Evolutionary conservation across 2,113 vertebrate species (phyloP).

Genomic region (Heptranchias perlo): DNA sequence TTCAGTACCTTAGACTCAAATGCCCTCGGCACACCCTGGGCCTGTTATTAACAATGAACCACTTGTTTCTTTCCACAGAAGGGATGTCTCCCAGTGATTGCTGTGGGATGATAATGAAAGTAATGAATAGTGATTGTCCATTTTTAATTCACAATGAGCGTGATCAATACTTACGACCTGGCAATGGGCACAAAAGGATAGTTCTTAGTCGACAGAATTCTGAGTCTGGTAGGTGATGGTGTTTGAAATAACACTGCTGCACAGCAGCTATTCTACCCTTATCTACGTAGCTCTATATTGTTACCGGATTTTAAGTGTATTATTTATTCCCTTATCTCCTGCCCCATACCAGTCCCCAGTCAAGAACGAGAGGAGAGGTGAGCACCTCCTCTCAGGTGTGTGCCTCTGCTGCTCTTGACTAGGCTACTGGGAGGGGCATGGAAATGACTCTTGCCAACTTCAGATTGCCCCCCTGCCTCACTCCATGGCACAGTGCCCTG

Average conservation of each 20-base stretch:
- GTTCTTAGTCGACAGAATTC: background rate
- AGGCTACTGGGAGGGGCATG: background rate
- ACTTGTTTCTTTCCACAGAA: background rate
- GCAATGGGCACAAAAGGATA: background rate
- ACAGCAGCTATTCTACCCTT: fast-evolving
- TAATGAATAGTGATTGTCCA: background rate
- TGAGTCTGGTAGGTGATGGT: background rate
- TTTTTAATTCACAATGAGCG: constrained; percentile 11
- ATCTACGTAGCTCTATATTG: background rate
- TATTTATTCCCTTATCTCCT: background rate
- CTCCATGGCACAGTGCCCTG: too few relatives aligned
- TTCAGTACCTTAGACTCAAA: background rate
- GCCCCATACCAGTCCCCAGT: background rate
- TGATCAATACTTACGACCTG: background rate
- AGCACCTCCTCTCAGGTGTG: background rate
- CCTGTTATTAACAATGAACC: background rate
- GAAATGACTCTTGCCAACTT: background rate
- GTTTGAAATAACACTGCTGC: background rate
- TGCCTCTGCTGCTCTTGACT: background rate
- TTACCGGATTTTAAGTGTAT: background rate
- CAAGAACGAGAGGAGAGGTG: background rate
- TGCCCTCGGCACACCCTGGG: background rate
- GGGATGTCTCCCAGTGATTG: background rate
- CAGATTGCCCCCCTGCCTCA: background rate
- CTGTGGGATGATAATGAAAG: constrained; percentile 30